Conservation (phyloP, 2,888 invertebrate genomes). For the Rhagonycha lutea region DNA sequence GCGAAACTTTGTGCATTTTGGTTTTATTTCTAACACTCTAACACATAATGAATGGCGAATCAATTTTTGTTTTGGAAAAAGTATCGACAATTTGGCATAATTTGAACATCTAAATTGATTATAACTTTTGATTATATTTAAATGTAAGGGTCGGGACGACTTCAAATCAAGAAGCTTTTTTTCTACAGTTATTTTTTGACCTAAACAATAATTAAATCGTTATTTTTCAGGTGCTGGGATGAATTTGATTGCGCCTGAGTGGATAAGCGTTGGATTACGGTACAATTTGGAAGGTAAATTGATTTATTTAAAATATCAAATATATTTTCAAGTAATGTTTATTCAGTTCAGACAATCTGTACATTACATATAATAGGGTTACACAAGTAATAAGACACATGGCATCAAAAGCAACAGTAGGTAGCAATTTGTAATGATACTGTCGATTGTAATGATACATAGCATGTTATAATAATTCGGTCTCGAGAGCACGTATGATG, state of each 20-base stretch:
- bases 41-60: no score
- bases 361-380: slow-evolving; percentile 57
- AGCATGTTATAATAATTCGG: slow-evolving; percentile 38
- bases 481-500: slow-evolving; percentile 40
- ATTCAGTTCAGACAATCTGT: slow-evolving; percentile 59
- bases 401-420: slow-evolving; percentile 56
- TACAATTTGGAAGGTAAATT: neutral
- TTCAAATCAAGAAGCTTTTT: no score
- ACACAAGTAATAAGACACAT: slow-evolving; percentile 57
- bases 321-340: slow-evolving; percentile 54
- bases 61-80: no score
- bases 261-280: neutral
- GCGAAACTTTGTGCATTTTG: neutral
- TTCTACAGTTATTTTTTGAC: no score
- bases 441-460: slow-evolving; percentile 52
- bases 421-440: slow-evolving; percentile 48
- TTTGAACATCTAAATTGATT: no score
- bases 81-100: no score
- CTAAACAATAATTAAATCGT: no score
- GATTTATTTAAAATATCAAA: neutral
- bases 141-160: no score
- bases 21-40: neutral
- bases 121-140: no score
- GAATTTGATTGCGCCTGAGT: no score
- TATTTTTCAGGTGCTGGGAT: no score